A percentile compares a stretch with the other conserved stretches of the same genome.
Evolutionary conservation across 1,140 invertebrate species (phyloP).

Genomic region (Eumeta japonica): DNA sequence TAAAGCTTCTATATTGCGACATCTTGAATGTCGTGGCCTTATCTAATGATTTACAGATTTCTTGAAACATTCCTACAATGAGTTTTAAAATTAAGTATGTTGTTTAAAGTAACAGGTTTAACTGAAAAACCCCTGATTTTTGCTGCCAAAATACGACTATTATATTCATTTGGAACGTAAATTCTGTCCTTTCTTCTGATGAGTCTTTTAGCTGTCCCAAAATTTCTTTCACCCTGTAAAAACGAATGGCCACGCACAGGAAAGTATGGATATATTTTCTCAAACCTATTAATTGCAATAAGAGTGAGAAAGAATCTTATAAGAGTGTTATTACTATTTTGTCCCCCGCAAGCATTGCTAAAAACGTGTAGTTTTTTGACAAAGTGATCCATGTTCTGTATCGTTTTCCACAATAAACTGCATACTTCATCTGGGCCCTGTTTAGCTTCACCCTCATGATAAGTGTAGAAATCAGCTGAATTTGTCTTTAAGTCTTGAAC

Average conservation of each 20-base stretch:
- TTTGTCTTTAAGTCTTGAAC: conserved; percentile 23
- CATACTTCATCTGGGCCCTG: conserved; percentile 22
- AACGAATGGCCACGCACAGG: conserved; percentile 28
- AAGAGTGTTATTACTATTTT: conserved; percentile 24
- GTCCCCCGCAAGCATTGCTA: conserved; percentile 20
- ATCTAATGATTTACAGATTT: conserved; percentile 13
- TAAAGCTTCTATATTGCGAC: conserved; percentile 11
- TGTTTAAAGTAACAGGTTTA: conserved; percentile 10
- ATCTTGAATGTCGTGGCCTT: conserved; percentile 10
- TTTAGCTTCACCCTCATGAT: conserved; percentile 20
- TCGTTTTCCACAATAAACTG: conserved; percentile 18
- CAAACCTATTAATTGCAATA: conserved; percentile 13
- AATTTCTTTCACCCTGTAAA: conserved; percentile 26
- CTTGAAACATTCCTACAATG: conserved; percentile 3
- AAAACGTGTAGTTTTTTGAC: conserved; percentile 23
- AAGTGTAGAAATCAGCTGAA: conserved; percentile 16
- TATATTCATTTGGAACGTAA: conserved; percentile 16
- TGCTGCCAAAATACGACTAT: conserved; percentile 14
- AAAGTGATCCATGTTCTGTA: conserved; percentile 14
- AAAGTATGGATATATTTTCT: conserved; percentile 24
- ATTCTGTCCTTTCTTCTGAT: conserved; percentile 18
- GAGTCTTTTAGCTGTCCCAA: conserved; percentile 20
- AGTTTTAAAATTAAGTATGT: conserved; percentile 18
- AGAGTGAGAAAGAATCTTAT: conserved; percentile 17
- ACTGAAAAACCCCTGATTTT: conserved; percentile 15